Base-by-base conservation (phyloP, 2,797 vertebrate genomes). In the Ctenopoma multispine region DNA sequence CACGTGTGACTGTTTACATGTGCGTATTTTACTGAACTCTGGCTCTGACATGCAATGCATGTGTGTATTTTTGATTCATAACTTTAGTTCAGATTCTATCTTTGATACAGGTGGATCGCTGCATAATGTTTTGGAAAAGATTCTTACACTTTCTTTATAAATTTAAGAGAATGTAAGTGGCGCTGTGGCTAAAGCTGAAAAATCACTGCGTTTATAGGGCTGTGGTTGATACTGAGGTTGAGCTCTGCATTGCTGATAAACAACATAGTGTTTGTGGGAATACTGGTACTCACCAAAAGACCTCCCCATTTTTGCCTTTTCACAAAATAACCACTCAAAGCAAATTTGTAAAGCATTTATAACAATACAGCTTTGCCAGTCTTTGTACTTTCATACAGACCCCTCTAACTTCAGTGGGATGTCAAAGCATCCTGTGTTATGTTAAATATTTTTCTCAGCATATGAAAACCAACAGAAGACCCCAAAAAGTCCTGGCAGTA, bases 371-470 rank as follows among this genome's bases (percentile, higher is more conserved):
- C 68, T 57, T 48, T 62, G 49, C 79, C 65, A 78, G 44, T 72
- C 63, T 63, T 70, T 54, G 57, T 34, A 57, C 34, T 70, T 67
- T 80, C 31, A 62, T 77, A 72, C 77, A 58, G 49, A 49, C 20
- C 63, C 59, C 60, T 68, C 63, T 67, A 60, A 54, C 46, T 38
- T 80, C 53, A 47, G 74, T 13, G 27, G 78, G 54, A 80, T 46
- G 74, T 64, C n/a, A 41, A 58, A 75, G 77, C 77, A 81, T 85
- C 76, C 80, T 86, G 78, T 84, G 79, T 90, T 80, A 80, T 87
- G 79, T 82, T 79, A 88, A 90, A 89, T 75, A 83, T 89, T 87
- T 86, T 90, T 87, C 72, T 79, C 72, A 54, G 68, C 50, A 47
- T 66, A 82, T 38, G 59, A 85, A 86, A 90, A 87, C 76, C 62